A percentile compares a stretch with the other conserved stretches of the same genome.
Conservation (phyloP, 1,140 invertebrate genomes). For the Cyclargus thomasi region DNA sequence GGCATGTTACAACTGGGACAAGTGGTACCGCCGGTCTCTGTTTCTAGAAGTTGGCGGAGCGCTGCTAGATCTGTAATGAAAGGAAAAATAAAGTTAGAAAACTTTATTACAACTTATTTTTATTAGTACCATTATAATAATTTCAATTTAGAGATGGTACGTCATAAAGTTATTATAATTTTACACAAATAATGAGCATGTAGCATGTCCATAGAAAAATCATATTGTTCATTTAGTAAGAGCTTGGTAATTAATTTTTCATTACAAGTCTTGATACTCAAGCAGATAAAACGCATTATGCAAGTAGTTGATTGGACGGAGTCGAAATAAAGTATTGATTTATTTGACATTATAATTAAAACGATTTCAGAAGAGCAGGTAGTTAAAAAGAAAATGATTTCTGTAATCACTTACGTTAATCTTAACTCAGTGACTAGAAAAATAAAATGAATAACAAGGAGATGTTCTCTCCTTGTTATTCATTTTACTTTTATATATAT, state of each 20-base stretch:
- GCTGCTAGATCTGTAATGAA: slow-evolving; percentile 67
- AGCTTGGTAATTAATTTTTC: background rate
- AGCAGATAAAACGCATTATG: background rate
- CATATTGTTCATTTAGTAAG: background rate
- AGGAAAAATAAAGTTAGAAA: slow-evolving; percentile 6
- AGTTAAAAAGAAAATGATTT: slow-evolving; percentile 18
- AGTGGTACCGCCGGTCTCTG: slow-evolving; percentile 75
- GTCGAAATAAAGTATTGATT: slow-evolving; percentile 33
- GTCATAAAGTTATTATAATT: too few relatives aligned
- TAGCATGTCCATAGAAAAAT: background rate
- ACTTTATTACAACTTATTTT: background rate
- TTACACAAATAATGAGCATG: background rate
- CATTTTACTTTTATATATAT: too few relatives aligned
- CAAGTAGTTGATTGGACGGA: background rate
- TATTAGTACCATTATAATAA: too few relatives aligned
- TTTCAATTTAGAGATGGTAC: too few relatives aligned
- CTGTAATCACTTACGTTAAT: background rate
- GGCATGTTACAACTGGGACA: slow-evolving; percentile 92
- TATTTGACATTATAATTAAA: slow-evolving; percentile 26
- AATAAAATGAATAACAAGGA: background rate
- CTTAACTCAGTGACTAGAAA: background rate
- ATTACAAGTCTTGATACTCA: background rate
- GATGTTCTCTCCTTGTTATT: too few relatives aligned
- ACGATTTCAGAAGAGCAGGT: slow-evolving; percentile 23
- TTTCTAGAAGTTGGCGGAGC: slow-evolving; percentile 64